Evolutionary conservation across 1,140 invertebrate species (phyloP).

Genomic region (Drosophila navojoa): DNA sequence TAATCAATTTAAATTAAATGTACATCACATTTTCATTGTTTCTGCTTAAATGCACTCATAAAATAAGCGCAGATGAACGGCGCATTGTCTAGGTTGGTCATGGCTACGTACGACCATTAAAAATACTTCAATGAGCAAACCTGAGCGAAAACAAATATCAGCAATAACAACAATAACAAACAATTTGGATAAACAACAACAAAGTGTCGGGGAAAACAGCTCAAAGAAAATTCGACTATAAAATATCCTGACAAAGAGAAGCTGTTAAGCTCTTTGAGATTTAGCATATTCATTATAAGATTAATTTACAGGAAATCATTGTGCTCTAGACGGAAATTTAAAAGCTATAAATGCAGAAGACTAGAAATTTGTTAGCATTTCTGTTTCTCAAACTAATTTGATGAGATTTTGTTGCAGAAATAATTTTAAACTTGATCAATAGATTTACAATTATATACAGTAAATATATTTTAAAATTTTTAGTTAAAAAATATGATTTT

Average conservation of each 20-base stretch:
- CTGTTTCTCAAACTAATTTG: too few species aligned
- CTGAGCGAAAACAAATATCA: conserved; percentile 34
- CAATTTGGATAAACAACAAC: conserved; percentile 61
- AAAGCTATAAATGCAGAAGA: too few species aligned
- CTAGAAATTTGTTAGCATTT: too few species aligned
- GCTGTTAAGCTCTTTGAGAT: too few species aligned
- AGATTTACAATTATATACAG: too few species aligned
- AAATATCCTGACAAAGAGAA: conserved; percentile 3
- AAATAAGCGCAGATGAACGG: conserved; percentile 33
- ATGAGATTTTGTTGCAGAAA: too few species aligned
- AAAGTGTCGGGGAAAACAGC: not conserved
- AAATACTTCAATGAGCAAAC: conserved; percentile 65
- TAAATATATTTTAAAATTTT: too few species aligned
- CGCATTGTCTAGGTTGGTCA: conserved; percentile 26
- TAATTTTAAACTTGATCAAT: too few species aligned
- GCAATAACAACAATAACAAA: conserved; percentile 33
- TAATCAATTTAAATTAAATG: conserved; percentile 74
- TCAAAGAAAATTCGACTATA: not conserved
- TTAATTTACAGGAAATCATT: too few species aligned
- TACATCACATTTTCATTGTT: conserved; percentile 75
- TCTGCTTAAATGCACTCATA: conserved; percentile 77
- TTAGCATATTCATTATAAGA: too few species aligned
- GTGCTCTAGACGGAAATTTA: too few species aligned
- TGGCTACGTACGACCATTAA: conserved; percentile 60
- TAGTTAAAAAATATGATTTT: too few species aligned